Evolutionary conservation across 2,797 vertebrate species (phyloP).

Genomic region (Neosilurus mollespiculum): DNA sequence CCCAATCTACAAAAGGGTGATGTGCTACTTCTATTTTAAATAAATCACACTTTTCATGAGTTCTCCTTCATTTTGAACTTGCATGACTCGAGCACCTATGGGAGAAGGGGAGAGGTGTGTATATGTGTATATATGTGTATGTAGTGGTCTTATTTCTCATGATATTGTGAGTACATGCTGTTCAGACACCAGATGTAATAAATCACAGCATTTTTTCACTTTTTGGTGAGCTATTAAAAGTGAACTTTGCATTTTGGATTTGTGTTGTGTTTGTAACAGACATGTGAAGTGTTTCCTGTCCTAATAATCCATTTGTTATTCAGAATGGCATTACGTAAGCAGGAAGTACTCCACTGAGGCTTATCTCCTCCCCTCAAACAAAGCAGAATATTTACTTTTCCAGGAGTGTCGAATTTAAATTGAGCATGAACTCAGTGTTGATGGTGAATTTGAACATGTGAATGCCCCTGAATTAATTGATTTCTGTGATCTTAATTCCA

Average conservation of each 20-base stretch:
- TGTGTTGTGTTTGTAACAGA: not conserved
- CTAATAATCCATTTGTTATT: not conserved
- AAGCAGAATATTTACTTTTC: slow-evolving; percentile 44
- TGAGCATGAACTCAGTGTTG: not conserved
- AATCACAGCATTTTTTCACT: not conserved
- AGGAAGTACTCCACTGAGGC: not conserved
- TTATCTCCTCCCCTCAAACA: slow-evolving; percentile 36
- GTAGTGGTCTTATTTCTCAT: not conserved
- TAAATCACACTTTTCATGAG: no score
- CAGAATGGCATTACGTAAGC: not conserved
- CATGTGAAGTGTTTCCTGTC: not conserved
- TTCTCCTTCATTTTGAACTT: no score
- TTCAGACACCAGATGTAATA: not conserved
- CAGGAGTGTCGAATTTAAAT: slow-evolving; percentile 41
- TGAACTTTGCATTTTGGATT: not conserved
- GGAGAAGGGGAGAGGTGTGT: no score
- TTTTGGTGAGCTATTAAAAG: not conserved
- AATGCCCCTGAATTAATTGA: not conserved
- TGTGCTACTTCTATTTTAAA: no score
- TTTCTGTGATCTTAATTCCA: slow-evolving; percentile 57
- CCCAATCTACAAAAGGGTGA: no score
- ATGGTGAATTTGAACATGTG: not conserved
- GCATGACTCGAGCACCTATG: no score
- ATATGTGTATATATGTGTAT: not conserved
- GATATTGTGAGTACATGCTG: not conserved